Conservation (phyloP, 1,140 invertebrate species). For the Papilio helenus region DNA sequence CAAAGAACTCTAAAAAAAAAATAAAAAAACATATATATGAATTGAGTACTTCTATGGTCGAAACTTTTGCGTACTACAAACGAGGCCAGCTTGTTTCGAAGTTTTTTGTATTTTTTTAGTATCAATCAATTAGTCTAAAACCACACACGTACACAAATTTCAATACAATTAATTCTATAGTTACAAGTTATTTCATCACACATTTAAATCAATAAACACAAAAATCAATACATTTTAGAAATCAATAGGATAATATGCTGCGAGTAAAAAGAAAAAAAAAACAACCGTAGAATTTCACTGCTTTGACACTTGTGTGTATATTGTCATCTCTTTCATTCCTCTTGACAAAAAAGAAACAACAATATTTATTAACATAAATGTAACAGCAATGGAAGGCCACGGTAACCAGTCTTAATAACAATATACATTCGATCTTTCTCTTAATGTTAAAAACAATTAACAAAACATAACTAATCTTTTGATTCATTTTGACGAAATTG, state of each 20-base stretch:
- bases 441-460: background rate
- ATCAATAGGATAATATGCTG: slow-evolving; percentile 9
- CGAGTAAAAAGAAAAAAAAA: slow-evolving; percentile 8
- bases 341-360: background rate
- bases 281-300: background rate
- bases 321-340: background rate
- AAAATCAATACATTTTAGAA: slow-evolving; percentile 13
- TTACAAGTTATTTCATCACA: slow-evolving; percentile 27
- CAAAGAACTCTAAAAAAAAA: too few species aligned
- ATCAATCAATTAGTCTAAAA: slow-evolving; percentile 2
- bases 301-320: background rate
- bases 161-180: slow-evolving; percentile 31
- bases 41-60: too few species aligned
- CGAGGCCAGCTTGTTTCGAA: background rate
- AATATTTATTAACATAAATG: background rate
- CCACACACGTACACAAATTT: slow-evolving; percentile 17
- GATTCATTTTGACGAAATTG: background rate
- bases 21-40: too few species aligned
- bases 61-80: background rate
- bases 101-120: background rate
- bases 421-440: background rate
- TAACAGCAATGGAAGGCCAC: background rate
- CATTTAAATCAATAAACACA: slow-evolving; percentile 13
- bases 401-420: slow-evolving; percentile 7
- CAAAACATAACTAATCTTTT: background rate